Evolutionary conservation across 2,113 vertebrate genomes (phyloP).

Genomic region (Geococcyx californianus): DNA sequence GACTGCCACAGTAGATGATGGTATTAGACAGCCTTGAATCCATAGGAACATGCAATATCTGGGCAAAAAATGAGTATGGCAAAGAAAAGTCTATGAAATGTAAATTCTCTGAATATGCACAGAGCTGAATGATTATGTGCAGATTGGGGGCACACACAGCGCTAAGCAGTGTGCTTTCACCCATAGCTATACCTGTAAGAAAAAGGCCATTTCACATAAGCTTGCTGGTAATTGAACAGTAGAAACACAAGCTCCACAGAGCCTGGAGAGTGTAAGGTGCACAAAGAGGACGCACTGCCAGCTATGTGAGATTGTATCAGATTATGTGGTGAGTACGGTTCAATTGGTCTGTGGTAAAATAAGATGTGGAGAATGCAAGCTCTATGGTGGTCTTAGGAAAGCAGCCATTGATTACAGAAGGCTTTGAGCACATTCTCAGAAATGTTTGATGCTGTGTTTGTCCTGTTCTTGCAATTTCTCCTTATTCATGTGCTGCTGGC

Average conservation of each 20-base stretch:
- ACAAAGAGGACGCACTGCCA: background rate
- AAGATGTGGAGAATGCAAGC: background rate
- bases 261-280: background rate
- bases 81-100: background rate
- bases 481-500: background rate
- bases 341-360: background rate
- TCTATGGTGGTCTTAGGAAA: background rate
- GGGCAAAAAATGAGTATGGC: background rate
- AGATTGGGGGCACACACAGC: background rate
- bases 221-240: background rate
- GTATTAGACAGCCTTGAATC: background rate
- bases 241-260: rapidly evolving
- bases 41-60: background rate
- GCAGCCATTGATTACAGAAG: background rate
- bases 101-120: background rate
- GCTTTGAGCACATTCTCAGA: background rate
- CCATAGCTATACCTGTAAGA: background rate
- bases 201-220: background rate
- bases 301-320: background rate
- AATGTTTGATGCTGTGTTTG: background rate
- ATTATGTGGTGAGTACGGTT: background rate
- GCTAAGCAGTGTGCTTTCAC: background rate
- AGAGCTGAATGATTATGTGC: background rate
- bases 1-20: background rate
- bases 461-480: background rate